Base-by-base conservation (phyloP, 2,113 vertebrate species). In the Daboia siamensis region DNA sequence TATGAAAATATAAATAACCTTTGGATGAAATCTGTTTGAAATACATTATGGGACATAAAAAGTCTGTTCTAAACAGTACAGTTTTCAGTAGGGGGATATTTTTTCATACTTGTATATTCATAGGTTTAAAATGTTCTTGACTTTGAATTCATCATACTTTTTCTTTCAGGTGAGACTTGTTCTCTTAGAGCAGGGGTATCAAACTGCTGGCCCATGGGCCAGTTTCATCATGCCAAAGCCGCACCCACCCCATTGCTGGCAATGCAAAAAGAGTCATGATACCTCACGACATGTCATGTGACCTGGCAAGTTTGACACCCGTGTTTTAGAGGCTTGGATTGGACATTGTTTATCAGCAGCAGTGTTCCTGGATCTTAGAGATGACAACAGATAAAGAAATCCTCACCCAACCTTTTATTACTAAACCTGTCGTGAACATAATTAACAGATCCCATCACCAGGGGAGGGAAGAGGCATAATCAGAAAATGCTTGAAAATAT, bases 401-500 rank as follows among this genome's bases (percentile, higher is more conserved):
- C 13, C n/a, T 87, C 59, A 44, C 80, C 91, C 39, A 55, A 0
- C 0, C 61, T 90, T 61, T 54, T 20, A 0, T n/a, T 44, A 88
- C 84, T 54, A 61, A 91, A 61, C 2, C 1, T 2, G 64, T 12
- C 46, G 44, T n/a, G 89, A 90, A 93, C 21, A 89, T 23, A 93
- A 90, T 48, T 80, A 87, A 85, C 13, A 44, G 0, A 21, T 91
- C 17, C 0, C 1, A 26, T 48, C 90, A 1, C 10, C 23, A 33
- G n/a, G 20, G 23, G 51, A 56, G 13, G 26, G 39, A 87, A 88
- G 15, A 52, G 54, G 0, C 21, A 48, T 54, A 64, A 90, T n/a
- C 91, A 93, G 91, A 94, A 85, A 87, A 29, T 69, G 90, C 52
- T 0, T 1, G 15, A 92, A 44, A 93, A n/a, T n/a, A n/a, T n/a